These are phyloP conservation scores for Anticlea derivata DNA, from an alignment of 2,888 invertebrate genomes.

Conservation along the genomic window DNA sequence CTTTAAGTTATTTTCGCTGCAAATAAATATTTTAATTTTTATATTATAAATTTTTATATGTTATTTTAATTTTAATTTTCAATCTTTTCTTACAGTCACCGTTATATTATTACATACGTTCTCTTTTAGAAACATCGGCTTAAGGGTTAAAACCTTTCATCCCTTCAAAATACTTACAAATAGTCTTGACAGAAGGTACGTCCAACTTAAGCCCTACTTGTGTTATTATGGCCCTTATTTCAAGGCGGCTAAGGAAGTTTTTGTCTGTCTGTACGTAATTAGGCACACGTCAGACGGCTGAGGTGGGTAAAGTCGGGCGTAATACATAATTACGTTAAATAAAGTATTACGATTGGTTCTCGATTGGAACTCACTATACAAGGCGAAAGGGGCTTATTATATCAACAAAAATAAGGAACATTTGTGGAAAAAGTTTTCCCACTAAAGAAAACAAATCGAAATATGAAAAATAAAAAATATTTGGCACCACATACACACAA, in stretches of 20 bases:
- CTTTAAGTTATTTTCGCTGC: too few relatives aligned
- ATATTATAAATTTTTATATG: too few relatives aligned
- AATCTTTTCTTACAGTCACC: too few relatives aligned
- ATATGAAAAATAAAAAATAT: too few relatives aligned
- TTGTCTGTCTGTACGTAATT: conserved; percentile 52
- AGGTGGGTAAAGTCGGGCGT: conserved; percentile 55
- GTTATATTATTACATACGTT: too few relatives aligned
- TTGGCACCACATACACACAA: too few relatives aligned
- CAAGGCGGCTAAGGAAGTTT: conserved; percentile 12
- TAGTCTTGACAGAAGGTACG: conserved; percentile 9
- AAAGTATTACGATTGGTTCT: conserved; percentile 41
- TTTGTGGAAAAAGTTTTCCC: too few relatives aligned
- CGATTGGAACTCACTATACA: conserved; percentile 19
- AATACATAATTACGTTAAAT: conserved; percentile 52
- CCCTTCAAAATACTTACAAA: conserved; percentile 18
- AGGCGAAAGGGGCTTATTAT: too few relatives aligned
- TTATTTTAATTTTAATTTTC: too few relatives aligned
- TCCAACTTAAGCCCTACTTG: conserved; percentile 5
- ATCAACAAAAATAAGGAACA: too few relatives aligned
- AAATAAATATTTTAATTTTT: too few relatives aligned
- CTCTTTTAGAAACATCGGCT: neutral
- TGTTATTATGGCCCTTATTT: conserved; percentile 14
- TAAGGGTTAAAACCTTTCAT: conserved; percentile 16
- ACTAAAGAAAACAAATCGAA: too few relatives aligned
- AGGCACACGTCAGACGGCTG: conserved; percentile 61